Evolutionary conservation across 1,140 invertebrate genomes (phyloP), one percentile per base, ranked within the genome.

Genomic region (Lepidurus couesii): DNA sequence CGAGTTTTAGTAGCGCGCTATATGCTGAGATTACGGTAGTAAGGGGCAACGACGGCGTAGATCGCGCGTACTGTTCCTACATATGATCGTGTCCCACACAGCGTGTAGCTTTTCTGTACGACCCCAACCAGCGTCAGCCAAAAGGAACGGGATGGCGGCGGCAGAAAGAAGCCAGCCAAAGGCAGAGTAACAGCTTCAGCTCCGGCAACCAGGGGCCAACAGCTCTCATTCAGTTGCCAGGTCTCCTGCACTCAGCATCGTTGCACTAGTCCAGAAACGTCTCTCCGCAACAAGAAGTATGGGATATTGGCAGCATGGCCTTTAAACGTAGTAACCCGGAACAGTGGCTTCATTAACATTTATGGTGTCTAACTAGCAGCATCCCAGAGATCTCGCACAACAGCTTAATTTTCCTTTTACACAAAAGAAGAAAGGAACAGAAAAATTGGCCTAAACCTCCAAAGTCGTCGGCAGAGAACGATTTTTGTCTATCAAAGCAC

Each of bases 321-420:
- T 21, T 65, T 65, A 65, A 65, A 65, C 53, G 53, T 65, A 65
- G 53, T 65, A 65, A 65, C 8, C 16, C 53, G 53, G 53, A 65
- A 65, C 53, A 65, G 53, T 65, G 53, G 53, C 53, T 65, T 65
- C 53, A 65, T 65, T 65, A 65, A 21, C 16, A 65, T 65, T n/a
- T 21, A 65, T 21, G 53, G 9, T 65, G 53, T 65, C 16, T 21
- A 21, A 65, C 53, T 21, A n/a, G 53, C 53, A 65, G 53, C 53
- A 65, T 65, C 53, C 53, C 16, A 21, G 7, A 65, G 34, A 34
- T 34, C 34, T 65, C 53, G 16, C 53, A 7, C 16, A 21, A 65
- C 21, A 65, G 53, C 21, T 13, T 7, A 7, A 4, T 47, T 47
- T 11, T 47, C 1, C 16, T 47, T 47, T 1, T 47, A n/a, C 21